These are phyloP conservation scores for Erythrocercus mccallii DNA, from an alignment of 2,113 vertebrate genomes.

Conservation along the genomic window DNA sequence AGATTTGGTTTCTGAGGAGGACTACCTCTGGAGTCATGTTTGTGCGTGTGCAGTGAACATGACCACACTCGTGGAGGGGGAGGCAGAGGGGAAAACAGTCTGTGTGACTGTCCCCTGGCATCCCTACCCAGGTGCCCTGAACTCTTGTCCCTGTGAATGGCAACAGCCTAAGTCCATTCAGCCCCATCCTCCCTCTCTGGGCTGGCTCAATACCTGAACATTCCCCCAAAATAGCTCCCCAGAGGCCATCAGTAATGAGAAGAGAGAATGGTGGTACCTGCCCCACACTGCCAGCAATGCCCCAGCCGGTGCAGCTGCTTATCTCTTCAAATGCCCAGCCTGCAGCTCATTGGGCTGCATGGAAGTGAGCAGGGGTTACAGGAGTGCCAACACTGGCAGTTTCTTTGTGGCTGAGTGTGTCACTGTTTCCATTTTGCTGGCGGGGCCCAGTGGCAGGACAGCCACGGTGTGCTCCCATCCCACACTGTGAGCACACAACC, in stretches of 20 bases:
- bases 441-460: not conserved
- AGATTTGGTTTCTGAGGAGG: not conserved
- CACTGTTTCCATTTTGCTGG: not conserved
- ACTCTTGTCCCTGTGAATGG: not conserved
- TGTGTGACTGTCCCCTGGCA: not conserved
- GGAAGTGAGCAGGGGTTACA: not conserved
- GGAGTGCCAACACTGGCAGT: not conserved
- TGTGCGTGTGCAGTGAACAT: not conserved
- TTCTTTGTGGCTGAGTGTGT: not conserved
- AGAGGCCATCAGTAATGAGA: not conserved
- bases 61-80: rapidly evolving
- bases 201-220: not conserved
- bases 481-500: not conserved
- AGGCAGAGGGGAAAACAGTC: not conserved
- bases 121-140: not conserved
- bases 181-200: not conserved
- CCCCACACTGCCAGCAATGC: rapidly evolving
- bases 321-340: not conserved
- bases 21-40: not conserved
- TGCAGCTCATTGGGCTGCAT: not conserved
- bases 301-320: rapidly evolving
- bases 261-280: not conserved
- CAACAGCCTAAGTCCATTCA: not conserved
- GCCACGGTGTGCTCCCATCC: not conserved
- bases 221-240: not conserved